Conservation (phyloP, 2,113 vertebrate genomes). For the Cephalopterus ornatus region DNA sequence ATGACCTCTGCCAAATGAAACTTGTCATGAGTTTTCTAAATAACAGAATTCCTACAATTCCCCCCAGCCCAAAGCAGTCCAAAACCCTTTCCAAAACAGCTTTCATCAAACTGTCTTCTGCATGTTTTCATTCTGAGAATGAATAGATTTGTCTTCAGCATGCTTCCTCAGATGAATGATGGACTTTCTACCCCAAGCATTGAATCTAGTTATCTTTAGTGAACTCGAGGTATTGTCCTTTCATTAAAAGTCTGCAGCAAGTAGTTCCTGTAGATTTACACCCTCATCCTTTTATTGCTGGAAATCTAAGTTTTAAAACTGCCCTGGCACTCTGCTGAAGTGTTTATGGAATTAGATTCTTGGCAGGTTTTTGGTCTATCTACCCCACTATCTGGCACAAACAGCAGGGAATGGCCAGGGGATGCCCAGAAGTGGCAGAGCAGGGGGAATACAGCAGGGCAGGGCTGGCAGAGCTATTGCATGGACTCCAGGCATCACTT, state of each 20-base stretch:
- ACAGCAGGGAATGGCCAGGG: background rate
- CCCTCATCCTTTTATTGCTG: background rate
- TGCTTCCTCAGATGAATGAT: slow-evolving; percentile 33
- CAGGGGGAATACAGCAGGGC: background rate
- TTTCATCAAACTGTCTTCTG: background rate
- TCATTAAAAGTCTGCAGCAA: slow-evolving; percentile 9
- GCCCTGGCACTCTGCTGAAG: background rate
- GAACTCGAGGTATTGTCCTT: background rate
- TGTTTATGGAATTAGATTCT: background rate
- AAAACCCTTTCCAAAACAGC: background rate
- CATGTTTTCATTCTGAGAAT: slow-evolving; percentile 36
- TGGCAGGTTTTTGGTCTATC: background rate
- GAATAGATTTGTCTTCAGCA: slow-evolving; percentile 55
- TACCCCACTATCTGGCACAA: background rate
- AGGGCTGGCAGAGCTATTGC: background rate
- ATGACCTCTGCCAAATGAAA: background rate
- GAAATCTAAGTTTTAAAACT: slow-evolving; percentile 25
- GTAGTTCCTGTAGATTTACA: background rate
- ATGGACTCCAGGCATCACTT: background rate
- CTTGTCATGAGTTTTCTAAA: background rate
- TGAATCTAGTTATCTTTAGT: background rate
- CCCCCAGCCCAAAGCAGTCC: background rate
- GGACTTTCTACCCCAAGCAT: background rate
- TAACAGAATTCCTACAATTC: background rate
- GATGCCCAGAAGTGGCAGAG: background rate